These are phyloP conservation scores for Prosopocoilus inquinatus DNA, from an alignment of 2,888 invertebrate genomes.

Conservation along the genomic window DNA sequence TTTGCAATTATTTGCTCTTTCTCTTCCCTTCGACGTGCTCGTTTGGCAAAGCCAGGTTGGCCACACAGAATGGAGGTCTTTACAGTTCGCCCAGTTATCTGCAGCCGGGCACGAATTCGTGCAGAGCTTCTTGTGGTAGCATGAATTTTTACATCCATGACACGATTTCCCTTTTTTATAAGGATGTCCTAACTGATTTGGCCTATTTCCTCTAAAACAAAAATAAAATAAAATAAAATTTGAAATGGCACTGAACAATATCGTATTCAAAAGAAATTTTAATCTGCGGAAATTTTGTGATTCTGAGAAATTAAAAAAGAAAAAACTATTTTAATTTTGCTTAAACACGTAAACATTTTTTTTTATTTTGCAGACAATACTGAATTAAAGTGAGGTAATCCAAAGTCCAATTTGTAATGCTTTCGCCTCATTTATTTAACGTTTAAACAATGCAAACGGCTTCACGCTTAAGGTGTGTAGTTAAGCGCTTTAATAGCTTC, in stretches of 20 bases:
- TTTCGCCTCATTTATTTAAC: background rate
- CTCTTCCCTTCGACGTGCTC: constrained; percentile 55
- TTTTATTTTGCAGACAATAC: background rate
- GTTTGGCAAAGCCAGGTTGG: constrained; percentile 60
- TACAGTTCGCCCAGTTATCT: constrained; percentile 73
- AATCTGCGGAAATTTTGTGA: too few relatives aligned
- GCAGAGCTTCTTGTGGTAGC: constrained; percentile 66
- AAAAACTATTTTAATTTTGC: too few relatives aligned
- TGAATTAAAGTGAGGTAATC: background rate
- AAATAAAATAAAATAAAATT: constrained; percentile 1
- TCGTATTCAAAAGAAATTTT: too few relatives aligned
- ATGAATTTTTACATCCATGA: constrained; percentile 62
- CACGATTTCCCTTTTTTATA: constrained; percentile 68
- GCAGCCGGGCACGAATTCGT: constrained; percentile 68
- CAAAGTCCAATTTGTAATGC: background rate
- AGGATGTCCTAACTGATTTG: constrained; percentile 61
- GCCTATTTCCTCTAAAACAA: constrained; percentile 66
- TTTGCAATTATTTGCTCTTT: constrained; percentile 59
- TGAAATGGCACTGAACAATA: too few relatives aligned
- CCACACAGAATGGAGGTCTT: constrained; percentile 59
- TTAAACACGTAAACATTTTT: too few relatives aligned
- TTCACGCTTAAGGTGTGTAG: background rate
- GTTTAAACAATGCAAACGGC: constrained; percentile 1
- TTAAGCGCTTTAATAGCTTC: too few relatives aligned
- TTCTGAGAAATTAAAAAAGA: too few relatives aligned